Conservation (phyloP, 2,113 vertebrate species). For the Eonycteris spelaea region DNA sequence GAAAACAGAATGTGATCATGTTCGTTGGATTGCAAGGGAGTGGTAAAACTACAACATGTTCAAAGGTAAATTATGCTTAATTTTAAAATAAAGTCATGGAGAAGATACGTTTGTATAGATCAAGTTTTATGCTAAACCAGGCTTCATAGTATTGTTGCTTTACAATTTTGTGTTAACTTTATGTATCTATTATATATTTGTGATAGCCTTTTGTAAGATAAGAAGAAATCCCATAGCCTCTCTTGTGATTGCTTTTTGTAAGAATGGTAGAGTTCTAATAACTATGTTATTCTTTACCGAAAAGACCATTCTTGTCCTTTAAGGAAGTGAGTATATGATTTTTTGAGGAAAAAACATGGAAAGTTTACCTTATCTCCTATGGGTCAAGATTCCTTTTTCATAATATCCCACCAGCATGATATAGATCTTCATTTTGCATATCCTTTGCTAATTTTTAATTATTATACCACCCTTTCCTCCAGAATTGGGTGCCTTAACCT, state of each 20-base stretch:
- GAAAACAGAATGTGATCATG: conserved; percentile 99
- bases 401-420: neutral
- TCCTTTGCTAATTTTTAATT: conserved; percentile 14
- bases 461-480: neutral
- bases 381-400: conserved; percentile 5
- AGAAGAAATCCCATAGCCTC: neutral
- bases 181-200: neutral
- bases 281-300: neutral
- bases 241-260: neutral
- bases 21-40: conserved; percentile 99
- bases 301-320: neutral
- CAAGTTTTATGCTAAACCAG: neutral
- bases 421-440: neutral
- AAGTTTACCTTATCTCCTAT: neutral
- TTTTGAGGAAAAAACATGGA: neutral
- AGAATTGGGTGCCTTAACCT: neutral
- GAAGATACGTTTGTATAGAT: neutral
- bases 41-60: conserved; percentile 99
- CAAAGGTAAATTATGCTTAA: conserved; percentile 88
- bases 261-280: neutral
- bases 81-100: neutral
- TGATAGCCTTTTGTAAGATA: neutral
- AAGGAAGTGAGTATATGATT: neutral
- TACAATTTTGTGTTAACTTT: neutral
- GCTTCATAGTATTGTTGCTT: neutral